These are phyloP conservation scores for Acanthosepion pharaonis DNA, from an alignment of 2,888 invertebrate genomes.

Conservation along the genomic window DNA sequence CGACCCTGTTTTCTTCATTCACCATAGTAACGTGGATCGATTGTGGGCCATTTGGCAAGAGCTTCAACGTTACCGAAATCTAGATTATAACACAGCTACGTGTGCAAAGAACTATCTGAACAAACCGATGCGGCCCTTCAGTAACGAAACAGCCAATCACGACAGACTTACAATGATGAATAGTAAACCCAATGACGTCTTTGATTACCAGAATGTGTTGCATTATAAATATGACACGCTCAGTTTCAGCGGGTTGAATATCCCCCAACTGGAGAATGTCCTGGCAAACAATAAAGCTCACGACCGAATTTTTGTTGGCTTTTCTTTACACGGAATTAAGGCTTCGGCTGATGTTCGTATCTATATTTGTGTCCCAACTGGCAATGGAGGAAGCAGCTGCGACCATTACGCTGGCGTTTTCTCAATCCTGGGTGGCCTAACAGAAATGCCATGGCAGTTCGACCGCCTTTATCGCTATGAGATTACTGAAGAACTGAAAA, in stretches of 20 bases:
- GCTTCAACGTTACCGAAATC: slow-evolving; percentile 37
- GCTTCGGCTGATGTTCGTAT: slow-evolving; percentile 48
- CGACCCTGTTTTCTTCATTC: no score
- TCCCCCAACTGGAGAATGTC: slow-evolving; percentile 52
- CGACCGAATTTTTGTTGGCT: slow-evolving; percentile 49
- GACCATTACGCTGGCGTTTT: slow-evolving; percentile 48
- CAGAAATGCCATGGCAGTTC: slow-evolving; percentile 50
- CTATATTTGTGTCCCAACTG: slow-evolving; percentile 47
- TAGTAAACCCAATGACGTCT: slow-evolving; percentile 51
- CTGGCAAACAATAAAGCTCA: slow-evolving; percentile 34
- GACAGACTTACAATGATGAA: slow-evolving; percentile 50
- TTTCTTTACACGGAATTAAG: slow-evolving; percentile 47
- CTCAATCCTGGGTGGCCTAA: slow-evolving; percentile 47
- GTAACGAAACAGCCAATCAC: slow-evolving; percentile 48
- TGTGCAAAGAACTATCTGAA: slow-evolving; percentile 52
- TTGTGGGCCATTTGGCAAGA: no score
- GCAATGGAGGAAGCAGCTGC: slow-evolving; percentile 24
- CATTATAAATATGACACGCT: slow-evolving; percentile 49
- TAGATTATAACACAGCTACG: slow-evolving; percentile 50
- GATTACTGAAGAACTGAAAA: slow-evolving; percentile 43
- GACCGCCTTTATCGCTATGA: slow-evolving; percentile 48
- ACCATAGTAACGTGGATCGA: no score
- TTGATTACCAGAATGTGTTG: slow-evolving; percentile 51
- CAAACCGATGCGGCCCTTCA: slow-evolving; percentile 51
- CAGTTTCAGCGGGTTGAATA: slow-evolving; percentile 53